These are phyloP conservation scores for Rhagonycha lutea DNA, from an alignment of 2,888 invertebrate species.

Conservation along the genomic window DNA sequence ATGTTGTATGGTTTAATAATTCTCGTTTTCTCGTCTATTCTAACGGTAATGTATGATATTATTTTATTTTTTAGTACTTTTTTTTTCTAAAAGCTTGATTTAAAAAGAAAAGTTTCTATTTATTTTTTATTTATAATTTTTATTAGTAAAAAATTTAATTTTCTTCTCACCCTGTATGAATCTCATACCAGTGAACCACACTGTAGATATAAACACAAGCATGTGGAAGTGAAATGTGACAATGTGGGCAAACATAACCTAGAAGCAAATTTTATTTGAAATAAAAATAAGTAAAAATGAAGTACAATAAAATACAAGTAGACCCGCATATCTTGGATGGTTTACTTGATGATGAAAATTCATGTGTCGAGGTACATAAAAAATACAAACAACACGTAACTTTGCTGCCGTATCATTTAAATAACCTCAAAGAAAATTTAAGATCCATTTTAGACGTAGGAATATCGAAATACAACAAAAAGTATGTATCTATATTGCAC, in stretches of 20 bases:
- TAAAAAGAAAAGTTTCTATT: no score
- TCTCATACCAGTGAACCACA: neutral
- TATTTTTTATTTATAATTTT: no score
- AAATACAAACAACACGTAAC: constrained; percentile 63
- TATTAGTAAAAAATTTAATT: neutral
- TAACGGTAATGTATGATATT: no score
- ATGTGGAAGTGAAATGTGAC: neutral
- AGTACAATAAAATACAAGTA: constrained; percentile 49
- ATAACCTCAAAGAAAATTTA: constrained; percentile 62
- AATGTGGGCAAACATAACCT: neutral
- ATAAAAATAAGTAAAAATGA: constrained; percentile 7
- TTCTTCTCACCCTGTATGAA: neutral
- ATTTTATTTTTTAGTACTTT: no score
- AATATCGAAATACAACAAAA: constrained; percentile 65
- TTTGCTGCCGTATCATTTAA: constrained; percentile 67
- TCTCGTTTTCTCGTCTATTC: no score
- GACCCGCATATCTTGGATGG: constrained; percentile 60
- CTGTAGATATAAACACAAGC: neutral
- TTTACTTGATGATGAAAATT: constrained; percentile 61
- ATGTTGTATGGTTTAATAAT: no score
- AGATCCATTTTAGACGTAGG: constrained; percentile 63
- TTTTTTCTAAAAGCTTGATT: no score
- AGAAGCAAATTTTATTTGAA: neutral
- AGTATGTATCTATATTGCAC: constrained; percentile 56
- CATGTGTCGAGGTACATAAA: constrained; percentile 59